Conservation (phyloP, 2,113 vertebrate species). For the Pandion haliaetus region DNA sequence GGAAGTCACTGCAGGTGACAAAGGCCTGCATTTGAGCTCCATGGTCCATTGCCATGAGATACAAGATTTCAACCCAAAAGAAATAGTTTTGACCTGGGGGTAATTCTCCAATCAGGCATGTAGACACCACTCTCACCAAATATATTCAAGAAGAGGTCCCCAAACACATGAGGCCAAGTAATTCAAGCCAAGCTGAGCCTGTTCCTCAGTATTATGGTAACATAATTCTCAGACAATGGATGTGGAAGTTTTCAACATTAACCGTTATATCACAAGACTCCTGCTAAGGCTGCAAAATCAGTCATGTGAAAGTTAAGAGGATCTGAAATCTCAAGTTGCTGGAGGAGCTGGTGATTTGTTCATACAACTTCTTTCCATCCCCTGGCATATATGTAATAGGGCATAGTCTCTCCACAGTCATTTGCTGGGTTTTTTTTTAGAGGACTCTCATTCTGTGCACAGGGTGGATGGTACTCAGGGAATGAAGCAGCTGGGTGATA, state of each 20-base stretch:
- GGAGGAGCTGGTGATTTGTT: background rate
- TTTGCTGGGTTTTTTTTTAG: background rate
- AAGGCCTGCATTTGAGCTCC: background rate
- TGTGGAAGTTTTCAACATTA: background rate
- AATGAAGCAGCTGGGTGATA: background rate
- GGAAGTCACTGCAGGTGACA: background rate
- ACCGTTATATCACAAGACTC: background rate
- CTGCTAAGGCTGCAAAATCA: background rate
- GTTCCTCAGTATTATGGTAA: background rate
- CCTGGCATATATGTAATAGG: background rate
- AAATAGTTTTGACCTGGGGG: background rate
- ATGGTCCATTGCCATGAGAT: background rate
- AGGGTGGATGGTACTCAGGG: background rate
- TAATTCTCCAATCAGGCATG: background rate
- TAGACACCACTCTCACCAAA: background rate
- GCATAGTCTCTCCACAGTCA: background rate
- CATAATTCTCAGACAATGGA: background rate
- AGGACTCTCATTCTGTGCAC: background rate
- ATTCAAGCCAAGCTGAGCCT: background rate
- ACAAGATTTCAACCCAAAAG: background rate
- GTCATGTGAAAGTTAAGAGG: background rate
- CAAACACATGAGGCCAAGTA: background rate
- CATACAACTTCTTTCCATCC: background rate
- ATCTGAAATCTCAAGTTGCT: background rate
- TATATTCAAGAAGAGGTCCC: background rate